phyloP scores from a whole-genome alignment of 2,797 vertebrate species.

The Balearica regulorum region DNA sequence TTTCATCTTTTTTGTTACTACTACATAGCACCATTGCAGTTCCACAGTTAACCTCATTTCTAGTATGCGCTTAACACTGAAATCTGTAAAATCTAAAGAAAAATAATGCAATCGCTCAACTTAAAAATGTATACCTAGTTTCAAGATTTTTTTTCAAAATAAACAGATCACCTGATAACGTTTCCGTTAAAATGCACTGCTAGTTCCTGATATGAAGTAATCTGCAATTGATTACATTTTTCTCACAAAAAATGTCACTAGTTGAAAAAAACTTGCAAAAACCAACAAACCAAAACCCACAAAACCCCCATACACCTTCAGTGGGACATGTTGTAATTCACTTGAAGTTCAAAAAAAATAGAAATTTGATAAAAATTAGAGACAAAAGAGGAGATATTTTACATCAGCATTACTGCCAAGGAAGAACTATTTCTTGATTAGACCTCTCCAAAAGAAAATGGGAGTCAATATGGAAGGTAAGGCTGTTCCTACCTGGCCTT shows the following conservation, averaged over 20 bases:
- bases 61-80: neutral
- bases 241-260: neutral
- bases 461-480: neutral
- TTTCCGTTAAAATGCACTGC: neutral
- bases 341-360: neutral
- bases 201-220: neutral
- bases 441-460: neutral
- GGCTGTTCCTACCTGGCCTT: neutral
- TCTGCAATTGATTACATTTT: neutral
- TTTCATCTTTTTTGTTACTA: neutral
- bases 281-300: too few species aligned
- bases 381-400: neutral
- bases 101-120: neutral
- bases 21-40: neutral
- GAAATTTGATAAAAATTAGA: neutral
- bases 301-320: neutral
- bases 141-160: neutral
- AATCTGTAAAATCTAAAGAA: neutral
- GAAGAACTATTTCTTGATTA: neutral
- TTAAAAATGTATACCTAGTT: neutral
- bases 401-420: neutral
- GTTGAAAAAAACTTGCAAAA: neutral
- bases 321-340: neutral
- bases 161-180: neutral
- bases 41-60: neutral